Conservation (phyloP, 2,888 invertebrate genomes). For the Coecobrya sp. region DNA sequence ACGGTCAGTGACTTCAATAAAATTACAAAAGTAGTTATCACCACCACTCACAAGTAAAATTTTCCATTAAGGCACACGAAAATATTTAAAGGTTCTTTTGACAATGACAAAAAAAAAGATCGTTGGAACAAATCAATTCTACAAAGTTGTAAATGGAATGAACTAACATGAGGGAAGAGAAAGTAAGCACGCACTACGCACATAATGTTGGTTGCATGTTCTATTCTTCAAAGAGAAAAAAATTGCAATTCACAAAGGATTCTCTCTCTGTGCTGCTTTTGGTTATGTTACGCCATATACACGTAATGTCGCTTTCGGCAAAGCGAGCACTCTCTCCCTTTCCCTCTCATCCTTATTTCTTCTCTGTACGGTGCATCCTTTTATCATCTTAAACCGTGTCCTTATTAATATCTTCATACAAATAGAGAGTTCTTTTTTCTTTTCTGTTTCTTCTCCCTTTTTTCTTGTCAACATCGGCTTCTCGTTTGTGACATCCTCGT, state of each 20-base stretch:
- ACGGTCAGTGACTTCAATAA: no score
- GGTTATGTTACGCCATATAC: conserved; percentile 70
- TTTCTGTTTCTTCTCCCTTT: conserved; percentile 75
- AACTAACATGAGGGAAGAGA: conserved; percentile 36
- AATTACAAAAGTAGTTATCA: no score
- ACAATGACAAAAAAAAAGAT: conserved; percentile 58
- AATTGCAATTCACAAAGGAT: conserved; percentile 83
- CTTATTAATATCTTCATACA: conserved; percentile 85
- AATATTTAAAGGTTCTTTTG: not conserved
- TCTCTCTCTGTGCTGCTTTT: conserved; percentile 65
- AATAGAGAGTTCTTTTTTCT: conserved; percentile 64
- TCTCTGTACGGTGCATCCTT: conserved; percentile 67
- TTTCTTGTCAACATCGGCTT: conserved; percentile 82
- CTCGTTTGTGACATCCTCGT: conserved; percentile 83
- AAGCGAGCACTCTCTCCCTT: conserved; percentile 74
- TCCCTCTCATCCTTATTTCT: conserved; percentile 35
- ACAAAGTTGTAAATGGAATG: conserved; percentile 48
- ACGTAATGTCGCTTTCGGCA: conserved; percentile 82
- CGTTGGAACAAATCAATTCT: conserved; percentile 29
- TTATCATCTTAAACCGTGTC: conserved; percentile 84
- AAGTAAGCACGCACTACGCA: not conserved
- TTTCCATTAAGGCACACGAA: not conserved
- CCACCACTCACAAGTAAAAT: no score
- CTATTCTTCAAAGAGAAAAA: conserved; percentile 77
- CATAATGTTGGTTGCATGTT: conserved; percentile 1